phyloP scores from a whole-genome alignment of 2,797 vertebrate genomes.

The Rhodeus uyekii region DNA sequence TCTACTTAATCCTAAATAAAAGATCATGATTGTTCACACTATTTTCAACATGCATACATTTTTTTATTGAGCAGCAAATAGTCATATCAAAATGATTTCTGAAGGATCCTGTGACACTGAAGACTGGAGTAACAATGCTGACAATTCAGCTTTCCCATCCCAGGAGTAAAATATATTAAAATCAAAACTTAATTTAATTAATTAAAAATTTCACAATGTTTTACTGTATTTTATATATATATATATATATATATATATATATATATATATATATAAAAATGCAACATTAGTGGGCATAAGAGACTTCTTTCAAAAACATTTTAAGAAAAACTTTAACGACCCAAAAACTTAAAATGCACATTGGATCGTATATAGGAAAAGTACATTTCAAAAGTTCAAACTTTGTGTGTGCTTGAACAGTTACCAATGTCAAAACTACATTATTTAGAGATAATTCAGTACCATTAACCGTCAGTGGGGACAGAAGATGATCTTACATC shows the following conservation, averaged over 20 bases:
- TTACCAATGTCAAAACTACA: neutral
- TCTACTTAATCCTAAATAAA: neutral
- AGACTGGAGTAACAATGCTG: neutral
- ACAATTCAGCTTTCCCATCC: neutral
- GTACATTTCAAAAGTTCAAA: neutral
- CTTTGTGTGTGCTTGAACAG: neutral
- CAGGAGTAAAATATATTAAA: neutral
- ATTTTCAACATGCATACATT: neutral
- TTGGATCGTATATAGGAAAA: neutral
- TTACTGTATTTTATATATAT: neutral
- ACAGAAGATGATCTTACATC: neutral
- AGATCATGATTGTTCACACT: neutral
- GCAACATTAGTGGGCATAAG: neutral
- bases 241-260: too few relatives aligned
- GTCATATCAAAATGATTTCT: neutral
- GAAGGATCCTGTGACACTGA: neutral
- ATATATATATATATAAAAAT: too few relatives aligned
- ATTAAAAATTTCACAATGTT: neutral
- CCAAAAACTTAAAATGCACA: too few relatives aligned
- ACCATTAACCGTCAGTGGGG: neutral
- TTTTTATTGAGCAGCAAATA: neutral
- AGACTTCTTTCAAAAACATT: neutral
- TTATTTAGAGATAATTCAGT: neutral
- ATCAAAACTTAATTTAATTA: too few relatives aligned
- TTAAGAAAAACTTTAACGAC: neutral